Conservation (phyloP, 2,797 vertebrate genomes). For the Pagetopsis macropterus region DNA sequence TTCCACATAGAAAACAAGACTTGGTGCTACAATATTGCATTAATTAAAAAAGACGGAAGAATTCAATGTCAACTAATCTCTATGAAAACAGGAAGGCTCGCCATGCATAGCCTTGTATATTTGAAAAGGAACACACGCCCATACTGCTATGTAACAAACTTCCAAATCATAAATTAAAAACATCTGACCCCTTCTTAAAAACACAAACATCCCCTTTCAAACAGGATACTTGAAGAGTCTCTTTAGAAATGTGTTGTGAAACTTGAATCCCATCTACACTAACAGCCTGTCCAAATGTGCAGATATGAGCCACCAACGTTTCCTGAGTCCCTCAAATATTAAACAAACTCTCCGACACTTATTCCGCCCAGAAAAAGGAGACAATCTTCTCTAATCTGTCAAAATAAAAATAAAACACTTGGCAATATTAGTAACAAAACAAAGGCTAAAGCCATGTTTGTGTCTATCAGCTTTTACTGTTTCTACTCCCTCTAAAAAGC, state of each 20-base stretch:
- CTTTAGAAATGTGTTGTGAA: slow-evolving; percentile 10
- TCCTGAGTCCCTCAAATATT: slow-evolving; percentile 61
- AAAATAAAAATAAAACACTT: slow-evolving; percentile 30
- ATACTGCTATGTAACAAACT: slow-evolving; percentile 38
- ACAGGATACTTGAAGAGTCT: slow-evolving; percentile 4
- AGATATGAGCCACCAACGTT: slow-evolving; percentile 43
- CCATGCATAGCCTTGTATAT: slow-evolving; percentile 40
- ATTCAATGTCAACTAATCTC: slow-evolving; percentile 23
- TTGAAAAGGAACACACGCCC: slow-evolving; percentile 30
- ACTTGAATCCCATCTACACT: slow-evolving; percentile 17
- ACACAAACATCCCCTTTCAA: background rate
- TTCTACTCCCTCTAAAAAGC: slow-evolving; percentile 31
- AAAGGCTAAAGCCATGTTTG: slow-evolving; percentile 31
- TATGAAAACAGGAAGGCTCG: slow-evolving; percentile 28
- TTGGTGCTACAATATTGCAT: slow-evolving; percentile 41
- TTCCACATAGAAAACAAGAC: slow-evolving; percentile 28
- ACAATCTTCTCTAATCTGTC: slow-evolving; percentile 9
- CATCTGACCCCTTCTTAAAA: background rate
- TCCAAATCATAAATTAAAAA: slow-evolving; percentile 25
- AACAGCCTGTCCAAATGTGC: slow-evolving; percentile 32
- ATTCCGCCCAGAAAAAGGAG: background rate
- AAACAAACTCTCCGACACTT: slow-evolving; percentile 30
- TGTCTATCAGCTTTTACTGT: slow-evolving; percentile 7
- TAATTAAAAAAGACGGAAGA: slow-evolving; percentile 31
- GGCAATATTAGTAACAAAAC: slow-evolving; percentile 54